Conservation (phyloP, 2,797 vertebrate species). For the Takifugu rubripes region DNA sequence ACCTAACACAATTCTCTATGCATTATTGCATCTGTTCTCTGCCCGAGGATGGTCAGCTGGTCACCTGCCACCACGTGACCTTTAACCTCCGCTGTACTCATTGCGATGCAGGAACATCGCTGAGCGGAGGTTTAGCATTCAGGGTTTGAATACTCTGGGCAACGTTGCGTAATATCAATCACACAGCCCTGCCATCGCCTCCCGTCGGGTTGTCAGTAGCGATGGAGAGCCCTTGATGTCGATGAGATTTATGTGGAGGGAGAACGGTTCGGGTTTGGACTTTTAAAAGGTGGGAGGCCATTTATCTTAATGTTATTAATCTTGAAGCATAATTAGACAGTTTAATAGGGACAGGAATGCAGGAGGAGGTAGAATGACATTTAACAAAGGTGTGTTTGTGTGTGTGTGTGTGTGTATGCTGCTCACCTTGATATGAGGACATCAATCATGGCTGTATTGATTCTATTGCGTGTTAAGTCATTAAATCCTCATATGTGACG, state of each 20-base stretch:
- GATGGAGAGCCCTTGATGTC: slow-evolving; percentile 32
- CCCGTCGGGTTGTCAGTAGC: slow-evolving; percentile 30
- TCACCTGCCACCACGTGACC: too few species aligned
- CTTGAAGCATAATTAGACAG: neutral
- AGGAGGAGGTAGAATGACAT: neutral
- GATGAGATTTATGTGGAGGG: slow-evolving; percentile 14
- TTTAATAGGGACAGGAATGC: too few species aligned
- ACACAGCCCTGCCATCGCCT: slow-evolving; percentile 22
- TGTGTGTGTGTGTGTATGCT: too few species aligned
- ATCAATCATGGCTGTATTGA: too few species aligned
- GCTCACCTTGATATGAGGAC: too few species aligned
- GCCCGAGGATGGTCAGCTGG: too few species aligned
- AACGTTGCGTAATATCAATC: slow-evolving; percentile 37
- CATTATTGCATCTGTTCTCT: too few species aligned
- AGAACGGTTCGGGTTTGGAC: slow-evolving; percentile 10
- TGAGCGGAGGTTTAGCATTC: neutral
- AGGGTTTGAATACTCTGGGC: slow-evolving; percentile 12
- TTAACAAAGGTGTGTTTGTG: neutral
- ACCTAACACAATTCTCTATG: too few species aligned
- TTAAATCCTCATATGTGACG: too few species aligned
- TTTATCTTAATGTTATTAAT: neutral
- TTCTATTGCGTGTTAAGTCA: too few species aligned
- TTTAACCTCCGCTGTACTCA: too few species aligned
- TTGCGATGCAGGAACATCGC: too few species aligned
- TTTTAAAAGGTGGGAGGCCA: slow-evolving; percentile 14